These are phyloP conservation scores for Eupithecia centaureata DNA, from an alignment of 2,888 invertebrate species.

Conservation along the genomic window DNA sequence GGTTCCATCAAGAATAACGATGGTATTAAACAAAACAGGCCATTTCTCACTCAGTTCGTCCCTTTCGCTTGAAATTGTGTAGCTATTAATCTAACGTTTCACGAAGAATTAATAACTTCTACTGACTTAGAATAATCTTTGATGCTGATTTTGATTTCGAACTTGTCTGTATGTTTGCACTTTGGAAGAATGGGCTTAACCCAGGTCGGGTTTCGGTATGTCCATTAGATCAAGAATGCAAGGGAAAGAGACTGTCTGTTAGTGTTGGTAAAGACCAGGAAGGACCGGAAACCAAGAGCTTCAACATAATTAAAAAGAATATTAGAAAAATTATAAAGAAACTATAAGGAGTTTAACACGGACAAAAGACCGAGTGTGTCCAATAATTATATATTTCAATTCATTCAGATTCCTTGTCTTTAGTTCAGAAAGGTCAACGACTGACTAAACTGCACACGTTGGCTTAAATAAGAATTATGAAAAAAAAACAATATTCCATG, in stretches of 20 bases:
- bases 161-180: background rate
- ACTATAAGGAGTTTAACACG: too few relatives aligned
- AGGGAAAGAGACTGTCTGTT: background rate
- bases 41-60: slow-evolving; percentile 62
- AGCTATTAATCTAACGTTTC: slow-evolving; percentile 61
- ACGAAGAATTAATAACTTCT: slow-evolving; percentile 63
- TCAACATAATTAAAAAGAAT: too few relatives aligned
- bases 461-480: background rate
- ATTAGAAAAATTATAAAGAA: too few relatives aligned
- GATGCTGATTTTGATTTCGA: slow-evolving; percentile 1
- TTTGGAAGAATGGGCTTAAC: too few relatives aligned
- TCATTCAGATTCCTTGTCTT: background rate
- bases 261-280: too few relatives aligned
- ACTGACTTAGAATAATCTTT: slow-evolving; percentile 59
- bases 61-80: slow-evolving; percentile 56
- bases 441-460: too few relatives aligned
- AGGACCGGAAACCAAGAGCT: too few relatives aligned
- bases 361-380: background rate
- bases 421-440: background rate
- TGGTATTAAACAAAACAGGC: slow-evolving; percentile 77
- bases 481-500: background rate
- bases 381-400: background rate
- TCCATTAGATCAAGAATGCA: background rate
- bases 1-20: slow-evolving; percentile 78
- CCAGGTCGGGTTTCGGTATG: background rate